Evolutionary conservation across 1,140 invertebrate species (phyloP).

Genomic region (Drosophila simulans): DNA sequence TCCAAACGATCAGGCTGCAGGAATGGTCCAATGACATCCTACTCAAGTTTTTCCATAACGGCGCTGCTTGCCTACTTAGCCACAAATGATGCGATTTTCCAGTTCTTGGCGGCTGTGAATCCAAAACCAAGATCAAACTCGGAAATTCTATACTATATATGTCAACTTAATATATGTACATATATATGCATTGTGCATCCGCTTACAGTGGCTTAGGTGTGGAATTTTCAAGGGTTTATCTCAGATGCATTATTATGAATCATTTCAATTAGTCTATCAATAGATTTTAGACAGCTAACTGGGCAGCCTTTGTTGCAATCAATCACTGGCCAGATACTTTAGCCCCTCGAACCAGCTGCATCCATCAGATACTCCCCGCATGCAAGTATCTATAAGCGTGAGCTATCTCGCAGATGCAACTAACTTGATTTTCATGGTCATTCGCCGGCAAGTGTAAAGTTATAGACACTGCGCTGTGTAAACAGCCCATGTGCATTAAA

Average conservation of each 20-base stretch:
- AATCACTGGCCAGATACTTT: neutral
- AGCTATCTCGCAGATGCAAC: constrained; percentile 27
- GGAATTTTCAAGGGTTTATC: neutral
- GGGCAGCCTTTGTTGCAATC: too few species aligned
- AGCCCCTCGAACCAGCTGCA: neutral
- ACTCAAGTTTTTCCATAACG: constrained; percentile 22
- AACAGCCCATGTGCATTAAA: constrained; percentile 56
- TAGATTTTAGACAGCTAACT: too few species aligned
- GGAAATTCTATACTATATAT: constrained; percentile 5
- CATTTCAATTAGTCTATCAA: neutral
- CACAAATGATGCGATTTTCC: constrained; percentile 31
- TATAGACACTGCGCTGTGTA: constrained; percentile 49
- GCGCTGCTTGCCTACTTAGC: constrained; percentile 34
- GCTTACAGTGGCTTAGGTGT: neutral
- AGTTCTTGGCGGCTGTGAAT: constrained; percentile 7
- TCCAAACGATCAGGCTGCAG: constrained; percentile 13
- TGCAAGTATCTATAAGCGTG: constrained; percentile 6
- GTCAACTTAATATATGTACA: too few species aligned
- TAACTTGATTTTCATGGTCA: constrained; percentile 50
- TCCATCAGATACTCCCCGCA: neutral
- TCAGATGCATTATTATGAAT: neutral
- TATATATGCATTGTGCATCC: neutral
- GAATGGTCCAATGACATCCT: constrained; percentile 42
- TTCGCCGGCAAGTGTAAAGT: constrained; percentile 40
- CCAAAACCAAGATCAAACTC: neutral